Evolutionary conservation across 2,888 invertebrate species (phyloP).

Genomic region (Melitaea athalia): DNA sequence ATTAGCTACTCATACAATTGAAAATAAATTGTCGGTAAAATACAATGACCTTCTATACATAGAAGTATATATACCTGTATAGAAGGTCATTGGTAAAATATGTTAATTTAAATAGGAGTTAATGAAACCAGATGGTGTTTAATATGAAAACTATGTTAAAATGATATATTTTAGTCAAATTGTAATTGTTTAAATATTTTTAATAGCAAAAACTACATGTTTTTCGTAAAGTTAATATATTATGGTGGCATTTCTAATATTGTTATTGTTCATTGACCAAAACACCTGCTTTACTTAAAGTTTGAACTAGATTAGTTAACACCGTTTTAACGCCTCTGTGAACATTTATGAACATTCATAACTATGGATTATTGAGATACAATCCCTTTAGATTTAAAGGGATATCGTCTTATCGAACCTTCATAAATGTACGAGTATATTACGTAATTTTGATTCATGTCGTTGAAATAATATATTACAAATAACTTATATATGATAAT

Average conservation of each 20-base stretch:
- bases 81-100: too few relatives aligned
- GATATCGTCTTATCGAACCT: constrained; percentile 25
- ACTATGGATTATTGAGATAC: constrained; percentile 47
- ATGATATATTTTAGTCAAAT: too few relatives aligned
- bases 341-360: constrained; percentile 55
- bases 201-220: too few relatives aligned
- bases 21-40: too few relatives aligned
- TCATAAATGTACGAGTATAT: constrained; percentile 10
- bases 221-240: not conserved
- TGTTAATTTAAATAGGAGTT: too few relatives aligned
- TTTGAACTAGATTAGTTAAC: constrained; percentile 71
- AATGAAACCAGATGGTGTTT: too few relatives aligned
- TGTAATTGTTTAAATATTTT: too few relatives aligned
- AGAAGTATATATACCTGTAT: too few relatives aligned
- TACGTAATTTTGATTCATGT: constrained; percentile 1
- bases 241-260: constrained; percentile 8
- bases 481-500: not conserved
- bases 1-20: too few relatives aligned
- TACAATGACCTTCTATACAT: too few relatives aligned
- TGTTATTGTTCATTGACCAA: constrained; percentile 31
- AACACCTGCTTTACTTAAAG: constrained; percentile 60
- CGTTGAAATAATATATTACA: not conserved
- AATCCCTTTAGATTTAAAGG: constrained; percentile 39
- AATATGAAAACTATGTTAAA: too few relatives aligned
- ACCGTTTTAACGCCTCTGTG: constrained; percentile 59